Conservation (phyloP, 2,888 invertebrate species). For the Lepidocyrtinus sp. region DNA sequence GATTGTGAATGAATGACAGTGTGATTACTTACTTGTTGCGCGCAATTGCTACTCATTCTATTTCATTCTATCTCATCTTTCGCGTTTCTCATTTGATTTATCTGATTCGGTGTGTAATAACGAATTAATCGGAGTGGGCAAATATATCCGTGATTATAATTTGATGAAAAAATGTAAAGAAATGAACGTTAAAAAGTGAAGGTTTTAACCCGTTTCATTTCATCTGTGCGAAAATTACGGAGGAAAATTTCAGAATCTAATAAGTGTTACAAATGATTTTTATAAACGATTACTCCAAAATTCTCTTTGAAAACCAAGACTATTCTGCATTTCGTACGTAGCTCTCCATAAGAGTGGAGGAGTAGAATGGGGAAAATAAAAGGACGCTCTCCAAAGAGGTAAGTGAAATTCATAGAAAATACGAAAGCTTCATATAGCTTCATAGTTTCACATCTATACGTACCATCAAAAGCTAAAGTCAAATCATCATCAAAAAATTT, state of each 20-base stretch:
- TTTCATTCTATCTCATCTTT: no score
- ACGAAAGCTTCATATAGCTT: no score
- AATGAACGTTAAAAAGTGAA: background rate
- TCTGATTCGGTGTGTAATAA: no score
- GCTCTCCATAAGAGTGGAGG: slow-evolving; percentile 39
- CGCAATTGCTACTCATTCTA: no score
- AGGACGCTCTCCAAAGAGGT: slow-evolving; percentile 55
- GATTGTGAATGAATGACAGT: background rate
- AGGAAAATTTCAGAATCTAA: background rate
- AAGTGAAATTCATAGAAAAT: no score
- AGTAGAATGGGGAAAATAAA: slow-evolving; percentile 52
- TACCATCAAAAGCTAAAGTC: no score
- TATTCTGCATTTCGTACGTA: background rate
- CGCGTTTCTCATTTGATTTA: no score
- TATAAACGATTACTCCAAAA: slow-evolving; percentile 25
- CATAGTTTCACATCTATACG: no score
- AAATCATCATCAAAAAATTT: background rate
- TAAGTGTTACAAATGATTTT: slow-evolving; percentile 41
- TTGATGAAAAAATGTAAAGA: no score
- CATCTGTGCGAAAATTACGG: background rate
- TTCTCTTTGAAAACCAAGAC: slow-evolving; percentile 12
- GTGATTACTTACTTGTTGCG: no score
- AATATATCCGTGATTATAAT: no score
- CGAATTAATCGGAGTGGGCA: no score
- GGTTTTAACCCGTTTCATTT: background rate